Evolutionary conservation across 1,140 invertebrate genomes (phyloP).

Genomic region (Drosophila miranda): DNA sequence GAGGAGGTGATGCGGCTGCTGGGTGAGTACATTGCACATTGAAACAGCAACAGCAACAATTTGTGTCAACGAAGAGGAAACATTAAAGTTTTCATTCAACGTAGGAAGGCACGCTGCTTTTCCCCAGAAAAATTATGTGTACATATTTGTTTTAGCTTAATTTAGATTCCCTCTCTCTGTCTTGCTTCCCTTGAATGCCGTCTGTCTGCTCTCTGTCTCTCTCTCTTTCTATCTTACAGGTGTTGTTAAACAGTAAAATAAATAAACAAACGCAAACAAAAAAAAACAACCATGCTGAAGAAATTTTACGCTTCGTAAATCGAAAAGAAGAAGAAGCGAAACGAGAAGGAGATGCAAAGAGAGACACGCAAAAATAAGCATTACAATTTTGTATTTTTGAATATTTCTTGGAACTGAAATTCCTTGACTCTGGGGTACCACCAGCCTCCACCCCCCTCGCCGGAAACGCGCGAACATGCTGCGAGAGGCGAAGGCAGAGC

Average conservation of each 20-base stretch:
- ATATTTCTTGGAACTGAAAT: constrained; percentile 77
- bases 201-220: constrained; percentile 3
- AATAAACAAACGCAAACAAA: constrained; percentile 70
- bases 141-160: constrained; percentile 71
- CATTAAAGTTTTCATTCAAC: constrained; percentile 39
- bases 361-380: constrained; percentile 44
- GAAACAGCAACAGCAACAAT: constrained; percentile 32
- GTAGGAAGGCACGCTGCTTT: constrained; percentile 32
- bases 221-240: constrained; percentile 43
- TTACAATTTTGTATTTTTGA: constrained; percentile 81
- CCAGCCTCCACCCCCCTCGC: not conserved
- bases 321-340: constrained; percentile 40
- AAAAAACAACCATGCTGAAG: constrained; percentile 38
- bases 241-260: constrained; percentile 79
- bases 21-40: constrained; percentile 67
- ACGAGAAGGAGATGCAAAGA: constrained; percentile 21
- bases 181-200: not conserved
- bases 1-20: constrained; percentile 82
- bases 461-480: constrained; percentile 30
- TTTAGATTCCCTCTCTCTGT: constrained; percentile 50
- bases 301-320: constrained; percentile 76
- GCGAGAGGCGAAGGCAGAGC: not conserved
- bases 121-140: constrained; percentile 55
- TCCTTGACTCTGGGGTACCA: constrained; percentile 36
- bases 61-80: constrained; percentile 56